Base-by-base conservation (phyloP, 2,113 vertebrate genomes). In the Garra rufa region DNA sequence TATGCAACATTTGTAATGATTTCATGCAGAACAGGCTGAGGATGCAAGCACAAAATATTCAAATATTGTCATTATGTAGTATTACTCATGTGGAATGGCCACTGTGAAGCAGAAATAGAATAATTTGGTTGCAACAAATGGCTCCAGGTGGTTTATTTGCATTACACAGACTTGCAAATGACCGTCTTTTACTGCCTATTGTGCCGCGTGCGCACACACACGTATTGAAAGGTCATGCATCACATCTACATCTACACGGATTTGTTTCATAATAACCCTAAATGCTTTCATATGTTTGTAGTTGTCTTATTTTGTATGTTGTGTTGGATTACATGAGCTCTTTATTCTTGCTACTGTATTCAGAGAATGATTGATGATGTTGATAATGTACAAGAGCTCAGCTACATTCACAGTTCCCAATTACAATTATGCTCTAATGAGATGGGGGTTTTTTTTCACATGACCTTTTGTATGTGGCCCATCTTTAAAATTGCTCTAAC, bases 151-250 rank as follows among this genome's bases (percentile, higher is more conserved):
- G 41, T 65, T 63, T 50, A 86, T 86, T 86, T 86, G 55, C 81
- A 83, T 86, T 15, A 83, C 21, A 83, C 52, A 57, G n/a, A 83
- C 75, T 83, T 83, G 65, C 81, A 83, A 83, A 83, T 83, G 3
- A 19, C 17, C 0, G 9, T n/a, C 30, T 69, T 57, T 69, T 69
- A 38, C 1, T 75, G 44, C 3, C 44, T 2, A 19, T 74, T 48
- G 1, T 74, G 11, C 5, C 5, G 3, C 38, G 7, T 38, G 24
- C 38, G n/a, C 19, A 24, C 57, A 26, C 57, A 13, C 14, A 30
- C 26, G 15, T 5, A 67, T 43, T 67, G 63, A 67, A 34, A 70
- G 9, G 8, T 34, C 17, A 41, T 70, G 41, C 67, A 70, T 34
- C 15, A 38, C 28, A 34, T 38, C 26, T 2, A 46, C 65, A 76